phyloP scores from a whole-genome alignment of 2,888 invertebrate species.

The Pollenia angustigena region DNA sequence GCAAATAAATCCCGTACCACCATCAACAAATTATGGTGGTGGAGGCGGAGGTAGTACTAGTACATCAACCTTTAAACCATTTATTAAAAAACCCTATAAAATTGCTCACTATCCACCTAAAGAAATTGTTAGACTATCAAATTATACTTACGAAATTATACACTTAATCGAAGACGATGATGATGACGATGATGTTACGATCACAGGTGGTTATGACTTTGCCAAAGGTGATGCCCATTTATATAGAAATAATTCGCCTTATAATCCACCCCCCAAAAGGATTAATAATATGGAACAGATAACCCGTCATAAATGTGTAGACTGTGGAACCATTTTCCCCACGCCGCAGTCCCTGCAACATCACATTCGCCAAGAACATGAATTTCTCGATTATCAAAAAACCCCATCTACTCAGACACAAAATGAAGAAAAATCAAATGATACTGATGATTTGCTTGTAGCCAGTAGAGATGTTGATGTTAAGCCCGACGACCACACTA shows the following conservation, averaged over 20 bases:
- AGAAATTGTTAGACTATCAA: conserved; percentile 80
- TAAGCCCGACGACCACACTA: conserved; percentile 35
- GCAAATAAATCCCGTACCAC: conserved; percentile 3
- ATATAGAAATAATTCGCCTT: conserved; percentile 55
- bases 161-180: conserved; percentile 80
- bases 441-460: conserved; percentile 73
- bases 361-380: conserved; percentile 79
- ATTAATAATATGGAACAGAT: conserved; percentile 58
- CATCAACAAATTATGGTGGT: conserved; percentile 29
- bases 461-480: conserved; percentile 71
- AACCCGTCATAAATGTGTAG: conserved; percentile 75
- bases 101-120: conserved; percentile 75
- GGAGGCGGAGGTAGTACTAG: neutral
- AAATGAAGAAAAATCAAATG: conserved; percentile 68
- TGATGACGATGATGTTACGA: conserved; percentile 77
- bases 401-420: conserved; percentile 39
- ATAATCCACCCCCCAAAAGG: conserved; percentile 34
- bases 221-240: conserved; percentile 69
- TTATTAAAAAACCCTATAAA: conserved; percentile 62
- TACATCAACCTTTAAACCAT: conserved; percentile 46
- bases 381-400: conserved; percentile 74
- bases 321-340: conserved; percentile 78
- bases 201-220: conserved; percentile 63
- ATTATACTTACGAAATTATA: conserved; percentile 80
- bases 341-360: conserved; percentile 76